These are phyloP conservation scores for Temnothorax nylanderi DNA, from an alignment of 1,140 invertebrate genomes.

Conservation along the genomic window DNA sequence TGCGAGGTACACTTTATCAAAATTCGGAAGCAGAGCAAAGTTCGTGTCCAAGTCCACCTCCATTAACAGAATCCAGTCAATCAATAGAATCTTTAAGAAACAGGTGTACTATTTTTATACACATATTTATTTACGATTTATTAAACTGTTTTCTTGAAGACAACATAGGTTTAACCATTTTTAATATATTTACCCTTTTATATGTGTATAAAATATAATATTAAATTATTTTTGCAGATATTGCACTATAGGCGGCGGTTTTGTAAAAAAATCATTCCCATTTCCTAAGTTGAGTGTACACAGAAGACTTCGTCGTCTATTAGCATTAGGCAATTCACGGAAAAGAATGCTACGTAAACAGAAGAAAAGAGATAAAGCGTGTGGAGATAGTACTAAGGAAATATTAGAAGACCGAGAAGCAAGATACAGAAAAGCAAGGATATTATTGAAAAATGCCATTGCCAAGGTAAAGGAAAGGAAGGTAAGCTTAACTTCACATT, in stretches of 20 bases:
- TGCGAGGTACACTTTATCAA: constrained; percentile 81
- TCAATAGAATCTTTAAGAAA: constrained; percentile 82
- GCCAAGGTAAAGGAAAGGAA: constrained; percentile 81
- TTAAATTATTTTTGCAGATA: constrained; percentile 77
- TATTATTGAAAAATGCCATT: constrained; percentile 85
- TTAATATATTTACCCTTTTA: background rate
- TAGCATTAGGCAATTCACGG: constrained; percentile 83
- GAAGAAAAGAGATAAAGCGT: constrained; percentile 81
- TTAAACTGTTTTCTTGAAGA: background rate
- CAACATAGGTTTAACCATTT: background rate
- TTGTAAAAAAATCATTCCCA: constrained; percentile 88
- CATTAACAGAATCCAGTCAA: constrained; percentile 70
- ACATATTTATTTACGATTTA: background rate
- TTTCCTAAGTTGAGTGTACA: constrained; percentile 87
- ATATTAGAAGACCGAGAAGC: constrained; percentile 81
- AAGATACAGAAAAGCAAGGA: constrained; percentile 85
- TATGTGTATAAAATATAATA: background rate
- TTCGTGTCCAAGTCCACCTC: constrained; percentile 76
- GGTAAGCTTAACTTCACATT: background rate
- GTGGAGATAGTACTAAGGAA: constrained; percentile 71
- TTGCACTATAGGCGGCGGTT: constrained; percentile 84
- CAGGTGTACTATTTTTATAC: constrained; percentile 75
- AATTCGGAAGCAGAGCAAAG: constrained; percentile 80
- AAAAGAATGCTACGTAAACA: constrained; percentile 84
- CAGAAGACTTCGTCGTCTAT: constrained; percentile 83